Conservation (phyloP, 2,113 vertebrate genomes). For the Pachyramphus minor region DNA sequence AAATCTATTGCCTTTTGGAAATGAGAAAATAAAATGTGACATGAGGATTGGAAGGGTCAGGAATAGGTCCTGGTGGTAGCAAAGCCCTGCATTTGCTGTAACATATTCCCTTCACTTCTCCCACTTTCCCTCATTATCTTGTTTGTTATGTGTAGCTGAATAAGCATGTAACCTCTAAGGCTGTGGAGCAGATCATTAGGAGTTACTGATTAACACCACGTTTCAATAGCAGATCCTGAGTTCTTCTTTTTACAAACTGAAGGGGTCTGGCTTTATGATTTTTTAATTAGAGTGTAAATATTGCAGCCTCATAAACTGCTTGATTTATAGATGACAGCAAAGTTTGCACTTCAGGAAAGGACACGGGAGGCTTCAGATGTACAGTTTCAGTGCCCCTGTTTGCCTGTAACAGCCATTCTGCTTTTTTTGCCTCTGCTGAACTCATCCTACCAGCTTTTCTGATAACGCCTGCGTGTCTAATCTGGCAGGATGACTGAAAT, state of each 20-base stretch:
- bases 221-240: conserved; percentile 69
- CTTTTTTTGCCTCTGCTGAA: not conserved
- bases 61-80: not conserved
- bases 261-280: conserved; percentile 81
- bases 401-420: not conserved
- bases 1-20: conserved; percentile 17
- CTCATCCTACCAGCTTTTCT: not conserved
- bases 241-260: conserved; percentile 75
- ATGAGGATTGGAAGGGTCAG: not conserved
- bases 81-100: not conserved
- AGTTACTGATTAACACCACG: conserved; percentile 81
- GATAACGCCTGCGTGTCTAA: not conserved
- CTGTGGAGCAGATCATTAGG: conserved; percentile 68
- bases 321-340: conserved; percentile 85
- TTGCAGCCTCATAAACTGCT: conserved; percentile 76
- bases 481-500: not conserved
- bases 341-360: conserved; percentile 68
- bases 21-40: not conserved
- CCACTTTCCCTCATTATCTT: conserved; percentile 47
- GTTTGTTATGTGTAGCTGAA: conserved; percentile 64
- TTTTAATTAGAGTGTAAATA: conserved; percentile 94
- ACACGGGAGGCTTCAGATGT: conserved; percentile 24
- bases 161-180: conserved; percentile 48
- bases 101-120: not conserved
- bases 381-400: not conserved